phyloP scores from a whole-genome alignment of 1,140 invertebrate genomes.

The silkworm (Bombyx mori) region DNA sequence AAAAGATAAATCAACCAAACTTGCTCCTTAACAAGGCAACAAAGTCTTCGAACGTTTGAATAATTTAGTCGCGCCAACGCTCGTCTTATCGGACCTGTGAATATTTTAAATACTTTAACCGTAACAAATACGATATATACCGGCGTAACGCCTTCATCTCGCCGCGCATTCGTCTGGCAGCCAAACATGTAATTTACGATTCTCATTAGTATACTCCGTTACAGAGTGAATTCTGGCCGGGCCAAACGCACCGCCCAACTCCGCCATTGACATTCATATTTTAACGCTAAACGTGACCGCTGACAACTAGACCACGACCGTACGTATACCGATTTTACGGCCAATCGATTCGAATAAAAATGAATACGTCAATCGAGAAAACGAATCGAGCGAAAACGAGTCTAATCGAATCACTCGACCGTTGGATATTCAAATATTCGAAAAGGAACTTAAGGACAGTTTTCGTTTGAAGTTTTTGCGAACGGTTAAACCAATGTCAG shows the following conservation, averaged over 20 bases:
- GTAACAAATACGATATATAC: constrained; percentile 37
- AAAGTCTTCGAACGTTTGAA: too few species aligned
- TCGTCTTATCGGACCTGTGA: too few species aligned
- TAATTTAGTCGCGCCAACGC: too few species aligned
- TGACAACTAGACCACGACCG: constrained; percentile 42
- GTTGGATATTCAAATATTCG: constrained; percentile 26
- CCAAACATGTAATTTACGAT: constrained; percentile 49
- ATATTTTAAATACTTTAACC: constrained; percentile 20
- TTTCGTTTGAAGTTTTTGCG: constrained; percentile 50
- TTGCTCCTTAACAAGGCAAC: too few species aligned
- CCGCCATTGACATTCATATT: constrained; percentile 61
- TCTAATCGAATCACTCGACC: constrained; percentile 17
- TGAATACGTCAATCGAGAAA: constrained; percentile 53
- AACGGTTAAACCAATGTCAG: constrained; percentile 49
- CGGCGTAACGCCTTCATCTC: constrained; percentile 50
- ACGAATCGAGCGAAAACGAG: constrained; percentile 35
- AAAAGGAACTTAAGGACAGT: constrained; percentile 46
- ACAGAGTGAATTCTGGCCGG: constrained; percentile 31
- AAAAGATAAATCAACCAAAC: too few species aligned
- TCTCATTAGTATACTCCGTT: constrained; percentile 56
- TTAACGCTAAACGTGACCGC: constrained; percentile 52
- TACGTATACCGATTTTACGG: constrained; percentile 58
- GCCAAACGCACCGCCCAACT: constrained; percentile 43
- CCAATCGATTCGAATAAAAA: constrained; percentile 60
- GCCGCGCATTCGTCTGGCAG: constrained; percentile 45